Evolutionary conservation across 2,888 invertebrate species (phyloP).

Genomic region (Netelia inedita): DNA sequence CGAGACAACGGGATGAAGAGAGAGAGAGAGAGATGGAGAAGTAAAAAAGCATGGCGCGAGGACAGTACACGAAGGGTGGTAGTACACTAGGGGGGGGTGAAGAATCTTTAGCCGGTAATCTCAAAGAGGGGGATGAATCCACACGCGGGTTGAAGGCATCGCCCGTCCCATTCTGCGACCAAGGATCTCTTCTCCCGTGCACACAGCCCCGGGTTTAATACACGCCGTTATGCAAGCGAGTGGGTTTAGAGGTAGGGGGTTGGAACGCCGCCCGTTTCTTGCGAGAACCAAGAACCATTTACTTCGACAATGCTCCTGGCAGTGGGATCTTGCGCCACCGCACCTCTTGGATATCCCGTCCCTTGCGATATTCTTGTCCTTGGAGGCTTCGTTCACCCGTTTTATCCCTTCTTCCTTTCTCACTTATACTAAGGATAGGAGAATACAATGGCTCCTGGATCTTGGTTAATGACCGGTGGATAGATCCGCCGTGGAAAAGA

Average conservation of each 20-base stretch:
- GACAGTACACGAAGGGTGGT: neutral
- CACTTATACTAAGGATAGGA: constrained; percentile 15
- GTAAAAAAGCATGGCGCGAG: constrained; percentile 16
- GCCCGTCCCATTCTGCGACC: constrained; percentile 66
- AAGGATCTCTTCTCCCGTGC: constrained; percentile 68
- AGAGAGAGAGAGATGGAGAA: neutral
- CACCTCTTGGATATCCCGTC: constrained; percentile 2
- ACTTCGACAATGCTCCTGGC: constrained; percentile 33
- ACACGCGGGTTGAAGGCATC: constrained; percentile 17
- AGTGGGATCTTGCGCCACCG: constrained; percentile 3
- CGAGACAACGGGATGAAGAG: neutral
- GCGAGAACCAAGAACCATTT: constrained; percentile 58
- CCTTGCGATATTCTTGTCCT: neutral
- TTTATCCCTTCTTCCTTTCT: neutral
- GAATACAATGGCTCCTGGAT: constrained; percentile 9
- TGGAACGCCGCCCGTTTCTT: constrained; percentile 58
- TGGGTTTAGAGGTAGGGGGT: constrained; percentile 1
- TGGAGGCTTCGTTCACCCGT: neutral
- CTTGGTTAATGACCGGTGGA: neutral
- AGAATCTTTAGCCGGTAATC: constrained; percentile 68
- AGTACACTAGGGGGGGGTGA: constrained; percentile 27
- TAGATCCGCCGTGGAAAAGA: neutral
- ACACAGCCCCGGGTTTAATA: constrained; percentile 71
- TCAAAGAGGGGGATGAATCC: constrained; percentile 60
- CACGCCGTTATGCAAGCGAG: constrained; percentile 25